Base-by-base conservation (phyloP, 2,888 invertebrate species). In the Clitarchus hookeri region DNA sequence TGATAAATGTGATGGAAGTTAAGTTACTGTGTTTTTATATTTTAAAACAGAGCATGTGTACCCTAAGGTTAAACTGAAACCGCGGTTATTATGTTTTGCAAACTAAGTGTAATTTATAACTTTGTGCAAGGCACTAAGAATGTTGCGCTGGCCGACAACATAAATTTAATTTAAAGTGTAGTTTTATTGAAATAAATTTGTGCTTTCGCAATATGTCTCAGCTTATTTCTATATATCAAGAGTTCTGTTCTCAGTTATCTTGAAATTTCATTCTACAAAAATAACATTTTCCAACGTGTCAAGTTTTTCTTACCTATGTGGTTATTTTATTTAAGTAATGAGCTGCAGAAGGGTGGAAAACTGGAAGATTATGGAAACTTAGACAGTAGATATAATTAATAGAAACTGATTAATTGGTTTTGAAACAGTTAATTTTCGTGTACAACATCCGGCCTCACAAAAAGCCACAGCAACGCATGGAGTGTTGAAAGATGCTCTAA, bases 121-220 rank as follows among this genome's bases (percentile, higher is more conserved):
- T 65, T 8, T 65, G 65, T 65, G 8, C 16, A 65, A 65, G 11
- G 19, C 19, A n/a, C 8, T 16, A 16, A 23, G 8, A n/a, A 65
- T 65, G 65, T 65, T 65, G 19, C 65, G 65, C 65, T 65, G 65
- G 65, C 16, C 65, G 65, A 65, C 65, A 65, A 65, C 65, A 65
- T 23, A 16, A n/a, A 16, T 65, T 65, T 23, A 65, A 65, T 65
- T 16, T 23, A n/a, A 65, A 3, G 65, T 65, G 23, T 23, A 65
- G 16, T 65, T n/a, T 65, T 65, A 6, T 65, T 65, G 65, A 65
- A 65, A 65, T 65, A 65, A 65, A 65, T 65, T 23, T 23, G 65
- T 65, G 65, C 65, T 65, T 65, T 65, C 11, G 16, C 19, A 65
- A 19, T 19, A 23, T 16, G 8, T 65, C 65, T 65, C 16, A 3